These are phyloP conservation scores for Pollachius pollachius DNA, from an alignment of 2,113 vertebrate genomes.

Conservation along the genomic window DNA sequence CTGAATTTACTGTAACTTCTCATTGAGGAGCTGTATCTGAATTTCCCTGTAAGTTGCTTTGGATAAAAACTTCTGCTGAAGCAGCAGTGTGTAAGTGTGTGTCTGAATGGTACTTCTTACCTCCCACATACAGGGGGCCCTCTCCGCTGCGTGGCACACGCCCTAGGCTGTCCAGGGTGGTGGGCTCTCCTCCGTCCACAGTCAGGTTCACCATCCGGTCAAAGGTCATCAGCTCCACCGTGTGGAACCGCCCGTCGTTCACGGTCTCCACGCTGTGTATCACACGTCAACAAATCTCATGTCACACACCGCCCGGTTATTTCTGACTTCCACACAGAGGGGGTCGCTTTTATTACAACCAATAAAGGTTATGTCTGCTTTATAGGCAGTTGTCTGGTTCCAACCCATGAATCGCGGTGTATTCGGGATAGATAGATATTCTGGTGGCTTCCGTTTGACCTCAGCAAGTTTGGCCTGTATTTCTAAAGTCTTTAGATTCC, in stretches of 20 bases:
- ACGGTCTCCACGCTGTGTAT: constrained; percentile 86
- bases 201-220: constrained; percentile 97
- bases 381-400: too few relatives aligned
- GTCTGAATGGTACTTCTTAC: constrained; percentile 58
- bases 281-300: not conserved
- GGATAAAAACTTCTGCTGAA: constrained; percentile 8
- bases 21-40: too few relatives aligned
- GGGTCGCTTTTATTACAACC: not conserved
- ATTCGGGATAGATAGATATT: too few relatives aligned
- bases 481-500: too few relatives aligned
- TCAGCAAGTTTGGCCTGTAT: too few relatives aligned
- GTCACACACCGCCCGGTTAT: not conserved
- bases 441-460: too few relatives aligned
- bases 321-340: too few relatives aligned
- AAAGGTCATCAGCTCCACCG: constrained; percentile 94
- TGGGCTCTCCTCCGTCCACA: constrained; percentile 91
- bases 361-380: too few relatives aligned
- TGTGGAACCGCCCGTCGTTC: constrained; percentile 96
- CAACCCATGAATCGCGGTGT: too few relatives aligned
- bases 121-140: constrained; percentile 91
- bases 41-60: not conserved
- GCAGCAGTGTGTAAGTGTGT: not conserved
- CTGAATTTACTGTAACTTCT: not conserved
- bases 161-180: constrained; percentile 90
- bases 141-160: constrained; percentile 79